These are phyloP conservation scores for Thysanoteuthis rhombus DNA, from an alignment of 2,888 invertebrate species.

Conservation along the genomic window DNA sequence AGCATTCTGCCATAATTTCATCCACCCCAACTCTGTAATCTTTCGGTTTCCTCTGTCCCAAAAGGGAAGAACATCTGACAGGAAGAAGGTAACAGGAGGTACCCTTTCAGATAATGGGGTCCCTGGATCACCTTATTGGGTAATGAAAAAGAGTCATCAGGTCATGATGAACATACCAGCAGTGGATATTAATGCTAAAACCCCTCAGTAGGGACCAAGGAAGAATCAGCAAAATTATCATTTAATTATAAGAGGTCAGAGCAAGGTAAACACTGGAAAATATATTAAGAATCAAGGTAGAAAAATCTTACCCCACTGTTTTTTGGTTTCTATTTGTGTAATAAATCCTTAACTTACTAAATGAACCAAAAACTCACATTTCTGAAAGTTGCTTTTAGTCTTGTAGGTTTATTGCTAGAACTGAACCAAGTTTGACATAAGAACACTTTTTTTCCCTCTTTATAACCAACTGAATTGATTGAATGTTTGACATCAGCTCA, in stretches of 20 bases:
- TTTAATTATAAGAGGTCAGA: neutral
- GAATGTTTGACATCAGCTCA: too few species aligned
- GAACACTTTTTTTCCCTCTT: too few species aligned
- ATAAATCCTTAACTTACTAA: neutral
- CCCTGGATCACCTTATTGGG: neutral
- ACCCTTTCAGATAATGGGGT: neutral
- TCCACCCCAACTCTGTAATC: neutral
- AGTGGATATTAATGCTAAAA: neutral
- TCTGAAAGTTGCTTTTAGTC: neutral
- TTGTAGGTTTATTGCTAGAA: neutral
- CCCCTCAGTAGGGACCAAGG: neutral
- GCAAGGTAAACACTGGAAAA: neutral
- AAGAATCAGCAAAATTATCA: neutral
- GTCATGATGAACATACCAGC: neutral
- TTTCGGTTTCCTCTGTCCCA: neutral
- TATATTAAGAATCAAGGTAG: neutral
- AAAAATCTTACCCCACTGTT: neutral
- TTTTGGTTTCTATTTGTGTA: neutral
- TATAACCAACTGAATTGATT: too few species aligned
- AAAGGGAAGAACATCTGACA: conserved; percentile 12
- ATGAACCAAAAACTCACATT: neutral
- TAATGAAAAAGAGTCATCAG: neutral
- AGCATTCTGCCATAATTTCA: neutral
- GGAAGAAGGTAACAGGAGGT: neutral
- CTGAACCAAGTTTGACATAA: neutral